Evolutionary conservation across 2,888 invertebrate species (phyloP).

Genomic region (Rhimphoctona megacephalus): DNA sequence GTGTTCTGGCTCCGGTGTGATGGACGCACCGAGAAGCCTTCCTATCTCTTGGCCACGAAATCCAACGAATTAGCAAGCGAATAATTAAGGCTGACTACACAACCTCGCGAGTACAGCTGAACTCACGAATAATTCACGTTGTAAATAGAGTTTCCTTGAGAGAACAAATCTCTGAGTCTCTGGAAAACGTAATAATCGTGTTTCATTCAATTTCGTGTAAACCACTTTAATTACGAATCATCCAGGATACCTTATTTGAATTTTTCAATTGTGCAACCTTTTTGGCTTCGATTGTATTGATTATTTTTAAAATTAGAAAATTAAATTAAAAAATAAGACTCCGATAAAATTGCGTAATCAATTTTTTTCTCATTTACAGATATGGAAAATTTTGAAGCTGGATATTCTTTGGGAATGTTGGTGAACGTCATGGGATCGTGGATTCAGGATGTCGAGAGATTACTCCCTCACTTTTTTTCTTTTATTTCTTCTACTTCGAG

Average conservation of each 20-base stretch:
- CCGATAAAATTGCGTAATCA: background rate
- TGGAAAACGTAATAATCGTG: constrained; percentile 7
- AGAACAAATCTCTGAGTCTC: constrained; percentile 27
- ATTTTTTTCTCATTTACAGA: constrained; percentile 20
- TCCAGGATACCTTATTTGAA: background rate
- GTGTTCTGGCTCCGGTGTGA: constrained; percentile 43
- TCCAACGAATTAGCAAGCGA: constrained; percentile 61
- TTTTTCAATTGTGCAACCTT: background rate
- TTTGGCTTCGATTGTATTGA: background rate
- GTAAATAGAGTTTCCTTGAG: constrained; percentile 44
- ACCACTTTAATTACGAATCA: background rate
- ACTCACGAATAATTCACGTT: constrained; percentile 34
- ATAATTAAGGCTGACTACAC: constrained; percentile 62
- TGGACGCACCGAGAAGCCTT: constrained; percentile 59
- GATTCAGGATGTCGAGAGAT: constrained; percentile 42
- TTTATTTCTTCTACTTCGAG: constrained; percentile 6
- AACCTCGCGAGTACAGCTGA: constrained; percentile 24
- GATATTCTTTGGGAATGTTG: constrained; percentile 1
- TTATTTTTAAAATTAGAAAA: background rate
- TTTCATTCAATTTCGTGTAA: background rate
- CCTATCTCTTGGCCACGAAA: constrained; percentile 62
- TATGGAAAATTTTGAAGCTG: background rate
- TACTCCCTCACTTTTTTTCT: constrained; percentile 16
- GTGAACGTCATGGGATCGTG: constrained; percentile 11
- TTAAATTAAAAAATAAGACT: background rate